Base-by-base conservation (phyloP, 1,140 invertebrate genomes). In the Drosophila miranda region DNA sequence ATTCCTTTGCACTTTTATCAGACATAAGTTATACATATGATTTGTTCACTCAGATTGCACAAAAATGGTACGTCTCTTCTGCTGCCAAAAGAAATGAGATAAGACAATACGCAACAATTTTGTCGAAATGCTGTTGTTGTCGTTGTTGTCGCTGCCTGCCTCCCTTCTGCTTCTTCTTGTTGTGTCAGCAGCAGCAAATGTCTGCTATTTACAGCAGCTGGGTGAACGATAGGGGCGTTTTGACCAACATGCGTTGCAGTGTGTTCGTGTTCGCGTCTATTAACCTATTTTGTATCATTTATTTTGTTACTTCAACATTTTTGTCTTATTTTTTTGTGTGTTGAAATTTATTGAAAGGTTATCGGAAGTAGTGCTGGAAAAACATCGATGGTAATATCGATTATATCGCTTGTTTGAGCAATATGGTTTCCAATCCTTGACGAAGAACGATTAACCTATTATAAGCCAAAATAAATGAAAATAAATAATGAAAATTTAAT, bases 1-100 rank as follows among this genome's bases (percentile, higher is more conserved):
- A 76, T 78, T 75, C 66, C 71, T 63, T 58, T 28, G 73, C 80
- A 80, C 76, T 76, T 86, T 71, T 84, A 84, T 80, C 78, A 87
- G 78, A 88, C 82, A 87, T 87, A 87, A 87, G 82, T 87, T 87
- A 80, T 73, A 81, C 82, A 86, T 87, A 75, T 88, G 71, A 41
- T 84, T 70, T 74, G 58, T 59, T 71, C 79, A 83, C 43, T 46
- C 57, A 42, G 53, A 68, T 74, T 78, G 64, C 59, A 82, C 74
- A 69, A 81, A 69, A 69, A 55, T 55, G 46, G 55, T 52, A 13
- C 16, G 26, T 55, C 11, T 43, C 26, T 45, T 59, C 34, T 26
- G 60, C 52, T 63, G 68, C 67, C 76, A 62, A 66, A 64, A 59
- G 60, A 56, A 56, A 60, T 38, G 28, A 38, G 55, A 79, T 79